These are phyloP conservation scores for Amniataba percoides DNA, from an alignment of 2,797 vertebrate species.

Conservation along the genomic window DNA sequence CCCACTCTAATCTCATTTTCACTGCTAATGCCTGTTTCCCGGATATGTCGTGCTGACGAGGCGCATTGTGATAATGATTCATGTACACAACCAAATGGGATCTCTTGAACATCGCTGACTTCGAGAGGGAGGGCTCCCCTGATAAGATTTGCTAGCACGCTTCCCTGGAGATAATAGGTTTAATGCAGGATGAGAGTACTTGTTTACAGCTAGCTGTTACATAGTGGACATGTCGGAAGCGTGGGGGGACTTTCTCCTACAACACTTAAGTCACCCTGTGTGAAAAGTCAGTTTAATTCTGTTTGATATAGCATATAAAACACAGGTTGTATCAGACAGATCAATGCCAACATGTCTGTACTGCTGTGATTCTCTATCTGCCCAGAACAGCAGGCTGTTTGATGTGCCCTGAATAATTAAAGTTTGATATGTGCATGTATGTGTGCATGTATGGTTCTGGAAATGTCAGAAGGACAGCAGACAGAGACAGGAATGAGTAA, in stretches of 20 bases:
- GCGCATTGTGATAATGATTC: conserved; percentile 75
- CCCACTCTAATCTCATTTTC: conserved; percentile 74
- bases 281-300: conserved; percentile 34
- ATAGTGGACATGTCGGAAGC: conserved; percentile 21
- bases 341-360: conserved; percentile 37
- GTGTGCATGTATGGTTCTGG: conserved; percentile 13
- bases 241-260: conserved; percentile 15
- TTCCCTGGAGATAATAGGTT: conserved; percentile 54
- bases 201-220: conserved; percentile 55
- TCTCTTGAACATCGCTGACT: conserved; percentile 61
- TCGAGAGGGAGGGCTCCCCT: conserved; percentile 31
- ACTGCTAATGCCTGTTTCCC: conserved; percentile 65
- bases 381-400: conserved; percentile 28
- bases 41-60: conserved; percentile 69
- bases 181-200: conserved; percentile 58
- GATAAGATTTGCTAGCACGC: conserved; percentile 65
- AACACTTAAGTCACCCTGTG: conserved; percentile 11
- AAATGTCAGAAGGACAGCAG: conserved; percentile 23
- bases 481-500: conserved; percentile 49
- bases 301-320: conserved; percentile 45
- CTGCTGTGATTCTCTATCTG: conserved; percentile 44
- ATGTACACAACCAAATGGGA: conserved; percentile 74
- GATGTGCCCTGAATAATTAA: conserved; percentile 42
- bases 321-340: conserved; percentile 39
- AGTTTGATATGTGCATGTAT: conserved; percentile 42